Evolutionary conservation across 2,797 vertebrate genomes (phyloP), one percentile per base, ranked within the genome.

Genomic region (Enteromius anoplus): DNA sequence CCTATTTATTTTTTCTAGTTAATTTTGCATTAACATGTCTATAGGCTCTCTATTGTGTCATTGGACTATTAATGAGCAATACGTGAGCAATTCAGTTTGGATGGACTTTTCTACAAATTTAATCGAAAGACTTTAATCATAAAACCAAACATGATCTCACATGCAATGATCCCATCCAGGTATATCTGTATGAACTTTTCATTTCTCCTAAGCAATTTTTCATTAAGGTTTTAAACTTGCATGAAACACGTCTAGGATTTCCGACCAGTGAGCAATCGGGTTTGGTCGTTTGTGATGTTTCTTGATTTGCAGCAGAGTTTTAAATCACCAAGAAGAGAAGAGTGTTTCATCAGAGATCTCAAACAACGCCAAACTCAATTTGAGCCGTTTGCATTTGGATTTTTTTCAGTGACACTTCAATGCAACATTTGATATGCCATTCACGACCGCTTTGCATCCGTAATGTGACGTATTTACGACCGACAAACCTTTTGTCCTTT

Each of bases 391-490:
- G 11, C 21, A n/a, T 37, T 73, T 55, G 0, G 5, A 32, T 21
- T 37, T 55, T 68, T 37, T 53, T 3, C 47, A 51, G 5, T 34
- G 26, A 51, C 47, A 68, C 65, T 68, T 68, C 37, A 73, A 32
- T 21, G 47, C 51, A 73, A 26, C 51, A 37, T 53, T 55, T 11
- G 6, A 75, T 4, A 37, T 17, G 34, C 51, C 53, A 60, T 15
- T 55, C 49, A 23, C 51, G 12, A n/a, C 29, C 3, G 12, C 55
- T 58, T 40, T 58, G 51, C 72, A 45, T 77, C 40, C 23, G 0
- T 47, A 42, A 60, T 64, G 40, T 64, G 58, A 62, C 60, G n/a
- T 49, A 26, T 75, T 37, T 34, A 51, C 32, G n/a, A 73, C 32
- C 3, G 45, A 66, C 29, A 51, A 66, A 53, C 32, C n/a, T 78